Evolutionary conservation across 2,888 invertebrate genomes (phyloP).

Genomic region (Xestia rhomboidea): DNA sequence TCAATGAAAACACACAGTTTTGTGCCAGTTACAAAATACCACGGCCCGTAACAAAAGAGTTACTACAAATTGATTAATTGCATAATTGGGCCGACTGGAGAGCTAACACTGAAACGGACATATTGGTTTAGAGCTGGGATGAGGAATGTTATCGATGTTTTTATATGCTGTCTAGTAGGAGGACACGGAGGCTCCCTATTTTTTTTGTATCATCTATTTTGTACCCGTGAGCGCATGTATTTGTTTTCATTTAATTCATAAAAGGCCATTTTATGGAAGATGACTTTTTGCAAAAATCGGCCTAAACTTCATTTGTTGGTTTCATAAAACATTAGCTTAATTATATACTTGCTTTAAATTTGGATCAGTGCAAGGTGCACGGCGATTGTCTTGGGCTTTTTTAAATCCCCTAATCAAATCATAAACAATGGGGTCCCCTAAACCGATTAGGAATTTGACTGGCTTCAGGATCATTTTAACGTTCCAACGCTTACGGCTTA

Average conservation of each 20-base stretch:
- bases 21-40: constrained; percentile 39
- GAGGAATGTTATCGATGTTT: constrained; percentile 50
- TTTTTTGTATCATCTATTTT: too few relatives aligned
- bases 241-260: neutral
- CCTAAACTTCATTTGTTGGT: neutral
- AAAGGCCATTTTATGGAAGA: neutral
- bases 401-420: constrained; percentile 28
- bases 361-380: neutral
- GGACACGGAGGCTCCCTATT: neutral
- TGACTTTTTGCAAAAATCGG: too few relatives aligned
- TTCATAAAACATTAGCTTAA: neutral
- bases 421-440: constrained; percentile 23
- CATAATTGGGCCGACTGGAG: constrained; percentile 74
- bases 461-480: constrained; percentile 45
- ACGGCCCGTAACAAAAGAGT: constrained; percentile 75
- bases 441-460: constrained; percentile 36
- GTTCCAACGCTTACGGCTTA: constrained; percentile 27
- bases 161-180: neutral
- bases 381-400: neutral
- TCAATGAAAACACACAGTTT: constrained; percentile 2
- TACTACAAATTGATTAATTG: constrained; percentile 83
- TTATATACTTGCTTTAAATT: neutral
- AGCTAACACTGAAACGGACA: constrained; percentile 45
- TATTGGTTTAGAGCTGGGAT: constrained; percentile 43
- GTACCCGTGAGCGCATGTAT: neutral